Evolutionary conservation across 2,797 vertebrate species (phyloP), one percentile per base, ranked within the genome.

Genomic region (Hypotaenidia philippensis): DNA sequence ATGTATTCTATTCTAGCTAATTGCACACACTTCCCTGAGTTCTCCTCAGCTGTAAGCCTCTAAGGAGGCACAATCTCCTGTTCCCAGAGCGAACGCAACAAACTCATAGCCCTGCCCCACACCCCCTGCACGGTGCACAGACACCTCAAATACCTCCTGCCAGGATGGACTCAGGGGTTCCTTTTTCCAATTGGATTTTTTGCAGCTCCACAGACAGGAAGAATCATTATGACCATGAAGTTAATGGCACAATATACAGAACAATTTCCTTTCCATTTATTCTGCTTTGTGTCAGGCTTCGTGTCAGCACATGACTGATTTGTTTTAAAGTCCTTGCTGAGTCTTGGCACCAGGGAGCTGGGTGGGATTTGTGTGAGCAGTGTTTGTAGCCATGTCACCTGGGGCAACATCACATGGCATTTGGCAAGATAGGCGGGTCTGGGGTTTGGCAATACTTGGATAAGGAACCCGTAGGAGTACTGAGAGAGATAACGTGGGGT

Each of bases 21-120:
- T 4, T 40, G 52, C 70, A 59, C 47, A 17, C 7, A 4, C 3
- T 47, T 31, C 41, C 34, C 36, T 13, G 77, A 81, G 55, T 49
- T 71, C 64, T 85, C 71, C 61, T 50, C 61, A 61, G 55, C 7
- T 49, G 41, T 49, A 52, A 71, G 36, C 61, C 87, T 50, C 66
- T 64, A 32, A 85, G 25, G 65, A 29, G 38, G 41, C 50, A 13
- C 38, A 31, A 76, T 40, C 85, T 60, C 32, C 1, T 38, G 13
- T 45, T 86, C 65, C 65, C 19, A 27, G 74, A 86, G 55, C 1
- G 0, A 76, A 68, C 41, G 5, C 52, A 13, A 34, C 0, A 1
- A 66, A 29, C 17, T 16, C 52, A 3, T 36, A 27, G 9, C 7
- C 29, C 80, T 3, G 1, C 41, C 7, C 4, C n/a, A 36, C 61